Conservation (phyloP, 2,888 invertebrate species). For the Zhuqinia jingwanae region DNA sequence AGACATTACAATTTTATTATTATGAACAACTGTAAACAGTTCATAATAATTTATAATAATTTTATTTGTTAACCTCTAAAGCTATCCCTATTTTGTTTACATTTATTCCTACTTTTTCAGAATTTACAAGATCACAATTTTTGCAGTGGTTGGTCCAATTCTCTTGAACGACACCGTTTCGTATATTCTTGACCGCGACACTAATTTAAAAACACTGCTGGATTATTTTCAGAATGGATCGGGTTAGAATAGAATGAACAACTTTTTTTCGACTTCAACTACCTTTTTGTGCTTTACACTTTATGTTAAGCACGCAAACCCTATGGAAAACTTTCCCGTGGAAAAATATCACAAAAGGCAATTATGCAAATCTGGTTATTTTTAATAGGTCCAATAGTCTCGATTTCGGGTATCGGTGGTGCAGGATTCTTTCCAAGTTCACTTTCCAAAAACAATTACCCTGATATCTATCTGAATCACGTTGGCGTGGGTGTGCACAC, state of each 20-base stretch:
- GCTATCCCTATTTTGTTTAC: background rate
- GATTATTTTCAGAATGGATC: constrained; percentile 73
- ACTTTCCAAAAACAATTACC: constrained; percentile 60
- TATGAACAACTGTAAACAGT: too few species aligned
- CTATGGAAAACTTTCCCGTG: background rate
- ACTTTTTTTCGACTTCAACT: too few species aligned
- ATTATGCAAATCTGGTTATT: constrained; percentile 10
- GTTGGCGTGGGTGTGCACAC: constrained; percentile 72
- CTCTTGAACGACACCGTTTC: constrained; percentile 72
- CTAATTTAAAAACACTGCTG: constrained; percentile 60
- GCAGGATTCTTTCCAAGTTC: constrained; percentile 72
- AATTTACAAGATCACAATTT: constrained; percentile 68
- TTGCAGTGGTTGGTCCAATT: constrained; percentile 75
- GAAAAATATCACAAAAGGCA: background rate
- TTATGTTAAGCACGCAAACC: background rate
- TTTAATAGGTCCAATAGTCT: constrained; percentile 54
- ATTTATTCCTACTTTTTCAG: constrained; percentile 5
- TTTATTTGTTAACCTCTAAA: too few species aligned
- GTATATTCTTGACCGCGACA: constrained; percentile 74
- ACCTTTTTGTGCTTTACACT: too few species aligned
- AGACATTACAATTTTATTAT: too few species aligned
- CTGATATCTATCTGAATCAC: constrained; percentile 64
- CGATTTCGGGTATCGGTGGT: constrained; percentile 72
- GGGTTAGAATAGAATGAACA: constrained; percentile 62
- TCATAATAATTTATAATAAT: background rate